These are phyloP conservation scores for Epinephelus coioides DNA, from an alignment of 2,797 vertebrate genomes.

Conservation along the genomic window DNA sequence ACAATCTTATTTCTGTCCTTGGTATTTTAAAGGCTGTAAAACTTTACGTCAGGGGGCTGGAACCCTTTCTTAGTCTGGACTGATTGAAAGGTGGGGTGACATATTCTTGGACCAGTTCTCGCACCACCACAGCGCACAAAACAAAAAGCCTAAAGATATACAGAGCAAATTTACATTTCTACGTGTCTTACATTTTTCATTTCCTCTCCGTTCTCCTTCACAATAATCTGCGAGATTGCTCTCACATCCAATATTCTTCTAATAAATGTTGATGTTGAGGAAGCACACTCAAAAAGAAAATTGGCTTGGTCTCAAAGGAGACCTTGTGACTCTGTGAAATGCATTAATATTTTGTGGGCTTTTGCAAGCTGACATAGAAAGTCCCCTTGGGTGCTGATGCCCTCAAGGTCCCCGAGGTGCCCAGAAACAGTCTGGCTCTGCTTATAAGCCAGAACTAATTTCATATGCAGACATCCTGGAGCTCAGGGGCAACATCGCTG, in stretches of 20 bases:
- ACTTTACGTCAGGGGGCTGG: neutral
- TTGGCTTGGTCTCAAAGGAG: conserved; percentile 37
- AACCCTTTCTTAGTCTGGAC: neutral
- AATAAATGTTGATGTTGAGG: conserved; percentile 37
- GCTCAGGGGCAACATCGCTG: conserved; percentile 12
- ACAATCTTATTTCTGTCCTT: conserved; percentile 4
- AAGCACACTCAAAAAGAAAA: conserved; percentile 38
- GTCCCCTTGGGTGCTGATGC: conserved; percentile 32
- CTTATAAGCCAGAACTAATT: conserved; percentile 51
- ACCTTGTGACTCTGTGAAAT: conserved; percentile 42
- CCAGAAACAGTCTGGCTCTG: conserved; percentile 40
- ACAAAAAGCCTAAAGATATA: conserved; percentile 12
- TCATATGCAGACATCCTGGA: conserved; percentile 24
- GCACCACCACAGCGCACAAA: neutral
- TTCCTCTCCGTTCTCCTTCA: conserved; percentile 24
- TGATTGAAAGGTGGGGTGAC: conserved; percentile 6
- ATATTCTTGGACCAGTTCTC: conserved; percentile 29
- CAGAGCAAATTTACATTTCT: conserved; percentile 35
- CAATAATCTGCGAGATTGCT: conserved; percentile 8
- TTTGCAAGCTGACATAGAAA: conserved; percentile 41
- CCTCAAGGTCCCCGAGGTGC: conserved; percentile 22
- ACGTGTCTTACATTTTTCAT: conserved; percentile 38
- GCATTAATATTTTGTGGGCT: conserved; percentile 31
- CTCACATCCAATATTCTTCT: conserved; percentile 38
- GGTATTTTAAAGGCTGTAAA: conserved; percentile 11